Evolutionary conservation across 2,888 invertebrate genomes (phyloP).

Genomic region (Aphelenchoides bicaudatus): DNA sequence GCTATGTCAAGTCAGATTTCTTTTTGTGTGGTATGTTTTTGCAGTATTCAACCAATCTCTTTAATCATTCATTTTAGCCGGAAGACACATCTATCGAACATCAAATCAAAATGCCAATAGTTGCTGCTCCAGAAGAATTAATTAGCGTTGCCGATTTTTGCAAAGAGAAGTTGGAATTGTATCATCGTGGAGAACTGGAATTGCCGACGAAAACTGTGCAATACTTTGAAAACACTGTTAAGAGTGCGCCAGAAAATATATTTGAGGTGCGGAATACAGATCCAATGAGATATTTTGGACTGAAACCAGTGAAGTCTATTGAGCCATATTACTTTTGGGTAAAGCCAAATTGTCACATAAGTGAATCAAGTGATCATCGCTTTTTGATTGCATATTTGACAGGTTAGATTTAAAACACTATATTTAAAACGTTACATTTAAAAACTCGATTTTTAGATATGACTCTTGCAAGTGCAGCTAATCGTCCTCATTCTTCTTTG

Average conservation of each 20-base stretch:
- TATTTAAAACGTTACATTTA: too few relatives aligned
- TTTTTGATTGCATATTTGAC: constrained; percentile 33
- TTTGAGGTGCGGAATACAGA: constrained; percentile 25
- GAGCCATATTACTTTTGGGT: constrained; percentile 35
- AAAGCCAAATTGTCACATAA: constrained; percentile 27
- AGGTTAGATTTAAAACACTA: too few relatives aligned
- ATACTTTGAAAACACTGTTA: background rate
- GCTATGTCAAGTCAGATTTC: constrained; percentile 59
- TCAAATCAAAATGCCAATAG: constrained; percentile 42
- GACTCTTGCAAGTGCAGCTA: constrained; percentile 34
- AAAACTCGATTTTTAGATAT: too few relatives aligned
- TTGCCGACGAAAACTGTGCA: background rate
- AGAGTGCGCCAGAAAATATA: constrained; percentile 15
- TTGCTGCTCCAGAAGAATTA: constrained; percentile 39
- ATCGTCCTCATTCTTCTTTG: constrained; percentile 43
- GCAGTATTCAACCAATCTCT: constrained; percentile 11
- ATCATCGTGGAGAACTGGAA: constrained; percentile 8
- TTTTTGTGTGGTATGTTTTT: constrained; percentile 27
- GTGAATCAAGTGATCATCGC: constrained; percentile 16
- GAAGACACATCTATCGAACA: constrained; percentile 43
- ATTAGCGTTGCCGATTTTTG: constrained; percentile 22
- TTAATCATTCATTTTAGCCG: constrained; percentile 23
- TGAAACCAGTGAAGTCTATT: constrained; percentile 31
- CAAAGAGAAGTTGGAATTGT: constrained; percentile 7
- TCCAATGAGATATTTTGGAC: constrained; percentile 34